Percentiles rank a stretch among this genome's conserved stretches.
These are phyloP conservation scores for Rhaphigaster nebulosa DNA, from an alignment of 2,888 invertebrate species.

Conservation along the genomic window DNA sequence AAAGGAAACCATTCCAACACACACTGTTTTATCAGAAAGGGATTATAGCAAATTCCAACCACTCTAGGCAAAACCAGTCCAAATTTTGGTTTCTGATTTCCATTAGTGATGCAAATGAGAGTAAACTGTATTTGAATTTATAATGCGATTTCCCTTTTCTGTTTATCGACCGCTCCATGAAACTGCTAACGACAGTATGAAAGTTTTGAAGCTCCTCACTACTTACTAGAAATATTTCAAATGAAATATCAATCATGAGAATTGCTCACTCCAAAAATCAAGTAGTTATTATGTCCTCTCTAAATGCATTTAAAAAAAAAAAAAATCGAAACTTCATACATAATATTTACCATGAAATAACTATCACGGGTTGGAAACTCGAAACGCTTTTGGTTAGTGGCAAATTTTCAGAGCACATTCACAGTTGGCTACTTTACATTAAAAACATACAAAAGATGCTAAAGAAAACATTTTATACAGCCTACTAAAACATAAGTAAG, in stretches of 20 bases:
- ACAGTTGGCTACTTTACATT: no score
- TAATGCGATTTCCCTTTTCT: constrained; percentile 30
- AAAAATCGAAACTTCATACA: no score
- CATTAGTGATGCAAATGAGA: constrained; percentile 19
- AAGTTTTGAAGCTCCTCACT: not conserved
- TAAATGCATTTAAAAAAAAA: no score
- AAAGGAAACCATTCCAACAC: no score
- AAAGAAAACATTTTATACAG: no score
- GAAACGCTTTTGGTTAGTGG: no score
- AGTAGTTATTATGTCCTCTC: no score
- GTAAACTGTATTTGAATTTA: constrained; percentile 31
- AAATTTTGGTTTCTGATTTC: constrained; percentile 5
- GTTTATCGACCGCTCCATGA: constrained; percentile 7
- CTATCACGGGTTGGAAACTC: no score
- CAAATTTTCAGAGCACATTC: no score
- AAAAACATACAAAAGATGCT: no score
- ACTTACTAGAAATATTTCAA: not conserved
- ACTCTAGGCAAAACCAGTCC: not conserved
- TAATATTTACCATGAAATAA: no score
- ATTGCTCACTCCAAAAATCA: not conserved
- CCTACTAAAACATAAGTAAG: no score
- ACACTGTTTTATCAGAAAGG: not conserved
- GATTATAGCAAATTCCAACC: not conserved
- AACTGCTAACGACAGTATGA: not conserved
- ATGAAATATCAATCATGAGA: not conserved